Evolutionary conservation across 2,797 vertebrate genomes (phyloP), one percentile per base, ranked within the genome.

Genomic region (Kryptolebias ocellatus): DNA sequence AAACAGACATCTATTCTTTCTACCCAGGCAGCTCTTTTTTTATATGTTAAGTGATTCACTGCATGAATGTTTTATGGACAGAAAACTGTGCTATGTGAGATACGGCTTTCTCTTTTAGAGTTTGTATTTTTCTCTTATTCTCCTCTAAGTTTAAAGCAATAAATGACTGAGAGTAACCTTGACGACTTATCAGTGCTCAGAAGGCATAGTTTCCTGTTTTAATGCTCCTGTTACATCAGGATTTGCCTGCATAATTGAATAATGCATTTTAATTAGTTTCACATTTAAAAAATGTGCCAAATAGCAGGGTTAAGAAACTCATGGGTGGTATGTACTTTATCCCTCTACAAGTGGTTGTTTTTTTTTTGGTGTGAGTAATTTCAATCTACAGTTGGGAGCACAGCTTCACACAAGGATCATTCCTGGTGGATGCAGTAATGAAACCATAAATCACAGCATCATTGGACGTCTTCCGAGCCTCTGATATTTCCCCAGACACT

Each of bases 371-470:
- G 53, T 72, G 76, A 72, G 60, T 61, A 80, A 84, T 82, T 78
- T 71, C 83, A 89, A 90, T 84, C 66, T 18, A 46, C 1, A 7
- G 60, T 65, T 83, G 63, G 72, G 66, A 65, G 74, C 62, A 61
- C 46, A 85, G 81, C 70, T 79, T 83, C 84, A 88, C 79, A 66
- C 67, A 34, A 66, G 80, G 73, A 79, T 86, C 72, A 65, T 65
- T 82, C 64, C 80, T 70, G 9, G 52, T 76, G 69, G 78, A 82
- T 72, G 63, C 70, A 37, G 78, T 88, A 92, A 91, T 90, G 86
- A 89, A 89, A 88, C 80, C 80, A 92, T 93, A 91, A 91, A 92
- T 91, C 90, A 91, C 72, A 63, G 74, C 80, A 83, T 90, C 79
- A 88, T 86, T 88, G 89, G 86, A 87, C 52, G 31, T 80, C 81